Conservation (phyloP, 2,797 vertebrate species). For the Menidia menidia region DNA sequence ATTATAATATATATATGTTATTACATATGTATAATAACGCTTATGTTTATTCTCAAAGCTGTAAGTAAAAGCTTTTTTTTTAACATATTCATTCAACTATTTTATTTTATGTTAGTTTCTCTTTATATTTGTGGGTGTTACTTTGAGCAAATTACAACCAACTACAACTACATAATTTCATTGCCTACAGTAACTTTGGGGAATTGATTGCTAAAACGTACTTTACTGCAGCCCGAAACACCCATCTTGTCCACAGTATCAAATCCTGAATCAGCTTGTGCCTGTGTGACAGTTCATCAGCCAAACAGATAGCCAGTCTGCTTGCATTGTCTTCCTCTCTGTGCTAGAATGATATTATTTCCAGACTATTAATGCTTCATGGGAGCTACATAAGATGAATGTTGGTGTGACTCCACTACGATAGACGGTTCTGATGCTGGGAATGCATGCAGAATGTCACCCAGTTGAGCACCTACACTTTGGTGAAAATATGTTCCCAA, state of each 20-base stretch:
- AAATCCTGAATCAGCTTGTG: constrained; percentile 13
- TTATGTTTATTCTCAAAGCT: no score
- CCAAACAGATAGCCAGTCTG: not conserved
- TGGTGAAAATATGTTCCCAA: constrained; percentile 57
- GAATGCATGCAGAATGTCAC: constrained; percentile 43
- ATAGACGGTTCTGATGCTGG: constrained; percentile 40
- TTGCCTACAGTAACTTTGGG: not conserved
- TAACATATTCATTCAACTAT: constrained; percentile 10
- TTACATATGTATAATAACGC: no score
- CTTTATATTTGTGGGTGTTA: not conserved
- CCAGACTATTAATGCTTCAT: constrained; percentile 42
- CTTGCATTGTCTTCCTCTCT: constrained; percentile 1
- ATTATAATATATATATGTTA: no score
- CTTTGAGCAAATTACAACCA: not conserved
- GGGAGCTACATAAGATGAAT: constrained; percentile 49
- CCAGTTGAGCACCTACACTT: constrained; percentile 23
- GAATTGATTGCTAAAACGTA: not conserved
- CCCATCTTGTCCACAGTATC: constrained; percentile 11
- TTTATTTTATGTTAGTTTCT: not conserved
- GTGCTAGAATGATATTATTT: constrained; percentile 37
- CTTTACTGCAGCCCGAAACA: not conserved
- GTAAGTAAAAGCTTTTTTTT: not conserved
- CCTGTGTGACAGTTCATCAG: constrained; percentile 34
- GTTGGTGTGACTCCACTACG: constrained; percentile 42
- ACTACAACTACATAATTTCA: not conserved